Evolutionary conservation across 2,113 vertebrate species (phyloP), one percentile per base, ranked within the genome.

Genomic region (Emydocephalus ijimae): DNA sequence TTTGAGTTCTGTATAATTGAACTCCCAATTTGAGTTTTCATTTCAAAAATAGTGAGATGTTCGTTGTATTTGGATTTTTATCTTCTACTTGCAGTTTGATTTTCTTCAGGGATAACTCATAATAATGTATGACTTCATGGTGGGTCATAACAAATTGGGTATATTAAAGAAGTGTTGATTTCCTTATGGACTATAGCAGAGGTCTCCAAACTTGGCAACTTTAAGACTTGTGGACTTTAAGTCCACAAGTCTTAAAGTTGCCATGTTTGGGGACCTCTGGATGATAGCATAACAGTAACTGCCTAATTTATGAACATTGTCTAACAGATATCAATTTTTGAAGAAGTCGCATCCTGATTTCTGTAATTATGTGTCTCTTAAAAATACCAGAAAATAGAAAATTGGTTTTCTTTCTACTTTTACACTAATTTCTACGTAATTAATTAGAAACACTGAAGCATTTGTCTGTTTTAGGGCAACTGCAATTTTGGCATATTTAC

Each of bases 401-500:
- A 3, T 2, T 24, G 29, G 34, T 55, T 94, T 69, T 18, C 59
- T 56, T 86, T 87, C 74, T 52, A 90, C 1, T 61, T 87, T 91
- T n/a, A 57, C 26, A 90, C 89, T 48, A 85, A 6, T 64, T 90
- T 4, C n/a, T 14, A 43, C 4, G 1, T 90, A 45, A 39, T 29
- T 89, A n/a, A 21, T 45, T 89, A 61, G 39, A 87, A 92, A 61
- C n/a, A 9, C 7, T 85, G 48, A 90, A 89, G 23, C 45, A 11
- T 50, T 52, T 74, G 89, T 88, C 26, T 14, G 52, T 88, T 93
- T 93, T 95, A 99, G 99, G 98, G 99, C 99, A 91, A 99, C 99
- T 14, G 99, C 99, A 93, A 99, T 99, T 95, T 97, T 99, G 74
- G 99, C 98, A 29, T 99, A 99, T 96, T 97, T 99, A 97, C 99